Conservation (phyloP, 2,113 vertebrate genomes). For the Ranitomeya imitator region DNA sequence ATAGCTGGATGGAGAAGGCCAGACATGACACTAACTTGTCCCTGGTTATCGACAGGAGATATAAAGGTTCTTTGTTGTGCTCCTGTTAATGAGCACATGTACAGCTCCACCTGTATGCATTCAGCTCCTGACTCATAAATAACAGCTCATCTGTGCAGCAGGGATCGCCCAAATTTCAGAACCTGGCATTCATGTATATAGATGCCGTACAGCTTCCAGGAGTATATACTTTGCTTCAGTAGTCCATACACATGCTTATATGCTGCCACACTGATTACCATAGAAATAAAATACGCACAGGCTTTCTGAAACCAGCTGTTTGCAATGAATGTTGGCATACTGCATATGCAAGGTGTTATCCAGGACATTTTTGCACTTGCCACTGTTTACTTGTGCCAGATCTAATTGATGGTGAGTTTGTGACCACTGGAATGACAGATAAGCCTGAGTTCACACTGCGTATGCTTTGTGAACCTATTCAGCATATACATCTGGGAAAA, state of each 20-base stretch:
- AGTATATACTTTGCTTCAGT: too few relatives aligned
- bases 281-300: too few relatives aligned
- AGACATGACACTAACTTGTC: neutral
- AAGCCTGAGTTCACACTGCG: neutral
- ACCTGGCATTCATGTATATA: too few relatives aligned
- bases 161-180: too few relatives aligned
- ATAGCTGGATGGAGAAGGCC: neutral
- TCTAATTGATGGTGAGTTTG: neutral
- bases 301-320: neutral
- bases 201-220: too few relatives aligned
- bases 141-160: too few relatives aligned
- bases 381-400: neutral
- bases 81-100: too few relatives aligned
- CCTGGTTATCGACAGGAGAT: neutral
- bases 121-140: too few relatives aligned
- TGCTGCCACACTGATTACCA: too few relatives aligned
- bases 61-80: neutral
- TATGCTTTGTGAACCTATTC: neutral
- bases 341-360: neutral
- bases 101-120: too few relatives aligned
- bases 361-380: neutral
- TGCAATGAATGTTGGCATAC: neutral
- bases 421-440: neutral
- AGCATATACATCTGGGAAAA: neutral
- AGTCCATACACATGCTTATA: too few relatives aligned